Evolutionary conservation across 2,888 invertebrate genomes (phyloP), one percentile per base, ranked within the genome.

Genomic region (Notodonta dromedarius): DNA sequence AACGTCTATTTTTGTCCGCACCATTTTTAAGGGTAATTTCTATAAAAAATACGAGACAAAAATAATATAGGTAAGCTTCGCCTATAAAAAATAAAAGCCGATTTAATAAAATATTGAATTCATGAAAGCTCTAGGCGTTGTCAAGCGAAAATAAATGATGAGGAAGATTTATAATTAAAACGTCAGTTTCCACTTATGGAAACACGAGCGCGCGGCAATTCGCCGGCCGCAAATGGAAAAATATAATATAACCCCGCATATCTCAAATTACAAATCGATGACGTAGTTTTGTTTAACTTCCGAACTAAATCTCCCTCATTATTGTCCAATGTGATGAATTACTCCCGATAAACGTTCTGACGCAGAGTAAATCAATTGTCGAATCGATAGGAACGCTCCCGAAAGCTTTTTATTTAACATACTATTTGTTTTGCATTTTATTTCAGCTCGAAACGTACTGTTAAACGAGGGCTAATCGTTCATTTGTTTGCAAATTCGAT

Each of bases 251-350:
- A 81, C 75, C 75, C 77, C 76, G 69, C 78, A 77, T 80, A 83
- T 87, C 84, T 92, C 90, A 78, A 82, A 85, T 92, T 91, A 89
- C 91, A 86, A 89, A 89, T 89, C 88, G 89, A 90, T 85, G 84
- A 80, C 74, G 61, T 79, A 79, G 81, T 85, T 89, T 89, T 90
- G 86, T 91, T 89, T 90, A 86, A 86, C 84, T 86, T 85, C 74
- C 78, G 76, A 86, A 87, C 80, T 81, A 79, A 86, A 89, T 85
- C 84, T 80, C 83, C 82, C 86, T 89, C 86, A 88, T 89, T 87
- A 89, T 87, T 87, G 86, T 86, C 82, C 82, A 76, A 85, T 79
- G 85, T 89, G 88, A 91, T 92, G 86, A 89, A 92, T 91, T 89
- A 90, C 86, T 82, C 79, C 82, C 87, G 87, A 88, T 86, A 89